These are phyloP conservation scores for Ceraclea dissimilis DNA, from an alignment of 2,888 invertebrate species.

Conservation along the genomic window DNA sequence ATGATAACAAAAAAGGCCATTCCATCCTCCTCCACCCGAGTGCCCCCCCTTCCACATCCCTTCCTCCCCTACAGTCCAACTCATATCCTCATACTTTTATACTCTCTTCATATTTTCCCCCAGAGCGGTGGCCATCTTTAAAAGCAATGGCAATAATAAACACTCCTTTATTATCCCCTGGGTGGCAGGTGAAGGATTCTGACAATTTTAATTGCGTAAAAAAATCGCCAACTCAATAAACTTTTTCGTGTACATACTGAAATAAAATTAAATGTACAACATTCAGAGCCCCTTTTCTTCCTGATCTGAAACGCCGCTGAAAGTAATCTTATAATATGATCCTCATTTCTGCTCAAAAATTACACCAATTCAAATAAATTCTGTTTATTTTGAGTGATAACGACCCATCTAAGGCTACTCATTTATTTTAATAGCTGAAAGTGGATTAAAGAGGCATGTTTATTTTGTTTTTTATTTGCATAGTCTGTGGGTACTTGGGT, in stretches of 20 bases:
- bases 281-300: background rate
- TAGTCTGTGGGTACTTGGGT: too few species aligned
- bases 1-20: conserved; percentile 27
- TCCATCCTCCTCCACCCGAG: conserved; percentile 20
- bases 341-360: background rate
- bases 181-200: conserved; percentile 23
- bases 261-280: conserved; percentile 13
- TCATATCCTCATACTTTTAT: too few species aligned
- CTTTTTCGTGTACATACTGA: conserved; percentile 9
- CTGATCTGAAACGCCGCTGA: background rate
- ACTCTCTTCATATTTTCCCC: background rate
- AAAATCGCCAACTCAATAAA: conserved; percentile 17
- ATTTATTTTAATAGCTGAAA: background rate
- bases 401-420: background rate
- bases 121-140: conserved; percentile 24
- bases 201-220: conserved; percentile 17
- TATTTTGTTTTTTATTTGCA: too few species aligned
- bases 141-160: conserved; percentile 25
- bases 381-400: conserved; percentile 1
- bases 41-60: conserved; percentile 10
- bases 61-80: conserved; percentile 21
- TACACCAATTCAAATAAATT: background rate
- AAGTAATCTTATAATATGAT: background rate
- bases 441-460: background rate
- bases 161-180: conserved; percentile 27